A percentile compares a stretch with the other conserved stretches of the same genome.
Conservation (phyloP, 2,113 vertebrate species). For the Uropsilus gracilis region DNA sequence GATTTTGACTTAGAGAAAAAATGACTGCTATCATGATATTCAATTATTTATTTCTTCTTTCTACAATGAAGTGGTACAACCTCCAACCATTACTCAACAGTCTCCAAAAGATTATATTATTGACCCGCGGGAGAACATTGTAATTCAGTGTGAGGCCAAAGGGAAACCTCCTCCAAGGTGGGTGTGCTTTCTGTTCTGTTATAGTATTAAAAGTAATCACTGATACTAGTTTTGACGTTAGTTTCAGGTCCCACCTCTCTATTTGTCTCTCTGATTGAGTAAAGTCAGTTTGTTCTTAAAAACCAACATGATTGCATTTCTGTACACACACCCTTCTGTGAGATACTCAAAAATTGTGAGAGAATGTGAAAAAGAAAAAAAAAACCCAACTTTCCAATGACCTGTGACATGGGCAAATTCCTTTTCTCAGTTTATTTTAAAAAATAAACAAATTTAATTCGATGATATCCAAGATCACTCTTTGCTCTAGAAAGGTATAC, state of each 20-base stretch:
- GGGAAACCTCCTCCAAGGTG: slow-evolving; percentile 97
- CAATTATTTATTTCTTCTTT: slow-evolving; percentile 79
- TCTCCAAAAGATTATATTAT: slow-evolving; percentile 98
- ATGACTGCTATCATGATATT: slow-evolving; percentile 56
- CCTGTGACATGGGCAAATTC: not conserved
- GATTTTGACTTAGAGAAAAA: slow-evolving; percentile 62
- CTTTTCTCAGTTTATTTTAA: not conserved
- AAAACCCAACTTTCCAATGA: not conserved
- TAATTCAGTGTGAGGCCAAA: slow-evolving; percentile 97
- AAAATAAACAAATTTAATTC: not conserved
- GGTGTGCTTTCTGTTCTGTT: slow-evolving; percentile 62
- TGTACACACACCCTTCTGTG: not conserved
- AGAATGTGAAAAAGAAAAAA: not conserved
- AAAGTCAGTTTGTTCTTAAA: not conserved
- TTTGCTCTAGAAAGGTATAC: not conserved
- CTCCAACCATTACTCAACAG: slow-evolving; percentile 96
- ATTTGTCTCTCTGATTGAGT: slow-evolving; percentile 23
- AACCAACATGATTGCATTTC: not conserved
- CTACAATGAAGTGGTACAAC: slow-evolving; percentile 92
- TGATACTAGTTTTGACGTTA: not conserved
- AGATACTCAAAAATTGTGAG: not conserved
- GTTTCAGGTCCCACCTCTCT: not conserved
- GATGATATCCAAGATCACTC: not conserved
- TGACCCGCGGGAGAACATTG: slow-evolving; percentile 96
- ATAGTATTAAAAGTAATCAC: not conserved